These are phyloP conservation scores for Ptilodon capucinus DNA, from an alignment of 2,888 invertebrate genomes.

Conservation along the genomic window DNA sequence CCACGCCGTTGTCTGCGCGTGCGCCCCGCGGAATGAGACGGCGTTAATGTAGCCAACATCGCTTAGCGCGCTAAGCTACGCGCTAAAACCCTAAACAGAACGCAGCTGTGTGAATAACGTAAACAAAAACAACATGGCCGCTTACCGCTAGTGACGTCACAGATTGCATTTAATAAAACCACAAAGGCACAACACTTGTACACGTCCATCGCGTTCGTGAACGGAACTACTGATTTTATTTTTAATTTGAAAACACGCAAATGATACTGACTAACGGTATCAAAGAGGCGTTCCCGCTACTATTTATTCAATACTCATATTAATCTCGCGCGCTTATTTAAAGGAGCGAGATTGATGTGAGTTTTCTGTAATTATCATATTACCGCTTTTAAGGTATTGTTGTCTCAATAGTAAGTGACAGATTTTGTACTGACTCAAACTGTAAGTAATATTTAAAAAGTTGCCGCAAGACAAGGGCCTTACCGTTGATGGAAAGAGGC, in stretches of 20 bases:
- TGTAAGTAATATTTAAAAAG: no score
- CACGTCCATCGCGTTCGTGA: background rate
- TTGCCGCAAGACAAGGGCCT: no score
- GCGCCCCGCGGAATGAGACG: no score
- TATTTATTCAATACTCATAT: background rate
- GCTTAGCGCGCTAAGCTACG: background rate
- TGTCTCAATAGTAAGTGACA: no score
- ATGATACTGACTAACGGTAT: background rate
- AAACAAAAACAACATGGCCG: background rate
- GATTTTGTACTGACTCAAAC: no score
- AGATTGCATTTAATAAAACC: background rate
- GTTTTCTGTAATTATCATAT: no score
- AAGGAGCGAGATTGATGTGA: background rate
- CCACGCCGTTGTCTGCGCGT: no score
- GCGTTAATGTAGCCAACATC: no score
- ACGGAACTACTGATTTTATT: background rate
- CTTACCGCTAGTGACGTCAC: background rate
- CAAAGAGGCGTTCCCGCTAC: background rate
- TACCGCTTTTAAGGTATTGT: no score
- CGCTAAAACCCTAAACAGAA: background rate
- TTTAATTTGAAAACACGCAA: background rate
- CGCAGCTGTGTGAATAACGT: background rate
- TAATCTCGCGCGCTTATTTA: background rate
- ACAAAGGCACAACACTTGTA: background rate
- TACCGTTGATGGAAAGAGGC: no score